A percentile compares a stretch with the other conserved stretches of the same genome.
These are phyloP conservation scores for Digitonthophagus gazella DNA, from an alignment of 2,888 invertebrate species.

Conservation along the genomic window DNA sequence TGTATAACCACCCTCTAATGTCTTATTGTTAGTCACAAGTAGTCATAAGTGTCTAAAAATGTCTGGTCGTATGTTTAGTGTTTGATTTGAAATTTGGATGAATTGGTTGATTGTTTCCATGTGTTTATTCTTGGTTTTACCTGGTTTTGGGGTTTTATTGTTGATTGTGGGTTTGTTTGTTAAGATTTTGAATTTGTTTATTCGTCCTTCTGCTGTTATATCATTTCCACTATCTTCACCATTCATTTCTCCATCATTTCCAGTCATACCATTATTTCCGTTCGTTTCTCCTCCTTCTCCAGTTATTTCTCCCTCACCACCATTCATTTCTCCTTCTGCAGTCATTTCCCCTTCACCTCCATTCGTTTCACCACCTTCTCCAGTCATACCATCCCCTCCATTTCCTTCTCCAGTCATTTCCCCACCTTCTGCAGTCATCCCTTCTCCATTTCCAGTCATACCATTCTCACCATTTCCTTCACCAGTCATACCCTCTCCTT, in stretches of 20 bases:
- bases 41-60: too few relatives aligned
- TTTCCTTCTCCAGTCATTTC: constrained; percentile 50
- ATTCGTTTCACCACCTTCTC: constrained; percentile 16
- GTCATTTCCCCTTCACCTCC: constrained; percentile 25
- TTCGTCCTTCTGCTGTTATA: neutral
- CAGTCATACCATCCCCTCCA: constrained; percentile 23
- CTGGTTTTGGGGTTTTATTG: neutral
- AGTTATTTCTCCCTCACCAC: constrained; percentile 18
- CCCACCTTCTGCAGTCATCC: constrained; percentile 50
- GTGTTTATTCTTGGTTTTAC: neutral
- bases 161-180: neutral
- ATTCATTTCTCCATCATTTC: constrained; percentile 20
- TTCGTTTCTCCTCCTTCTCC: constrained; percentile 19
- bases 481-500: constrained; percentile 42
- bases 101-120: too few relatives aligned
- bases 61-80: too few relatives aligned
- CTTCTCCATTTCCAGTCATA: constrained; percentile 51
- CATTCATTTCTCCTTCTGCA: too few relatives aligned
- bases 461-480: constrained; percentile 44
- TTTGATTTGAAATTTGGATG: too few relatives aligned
- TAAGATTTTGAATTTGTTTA: neutral
- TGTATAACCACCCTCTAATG: too few relatives aligned
- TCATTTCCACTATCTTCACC: constrained; percentile 18
- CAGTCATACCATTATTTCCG: constrained; percentile 18
- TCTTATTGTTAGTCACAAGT: too few relatives aligned